Conservation (phyloP, 2,113 vertebrate species). For the Papio anubis region DNA sequence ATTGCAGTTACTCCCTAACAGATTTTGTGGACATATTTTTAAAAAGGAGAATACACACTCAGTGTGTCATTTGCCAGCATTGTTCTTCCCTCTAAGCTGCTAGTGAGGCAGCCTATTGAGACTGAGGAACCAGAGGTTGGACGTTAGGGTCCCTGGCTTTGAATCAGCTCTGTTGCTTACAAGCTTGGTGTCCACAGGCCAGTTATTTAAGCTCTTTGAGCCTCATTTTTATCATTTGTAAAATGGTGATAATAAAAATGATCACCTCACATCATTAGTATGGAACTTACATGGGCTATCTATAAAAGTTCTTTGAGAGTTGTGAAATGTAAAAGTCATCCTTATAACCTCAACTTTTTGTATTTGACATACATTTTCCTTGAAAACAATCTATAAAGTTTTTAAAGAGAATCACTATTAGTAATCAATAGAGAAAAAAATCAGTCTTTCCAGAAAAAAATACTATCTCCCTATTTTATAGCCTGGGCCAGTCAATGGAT, state of each 20-base stretch:
- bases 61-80: not conserved
- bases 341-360: not conserved
- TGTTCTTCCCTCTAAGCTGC: fast-evolving
- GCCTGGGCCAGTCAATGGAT: not conserved
- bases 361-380: not conserved
- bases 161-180: not conserved
- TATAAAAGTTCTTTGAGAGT: not conserved
- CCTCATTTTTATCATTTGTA: not conserved
- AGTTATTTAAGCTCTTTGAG: not conserved
- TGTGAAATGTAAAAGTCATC: not conserved
- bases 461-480: not conserved
- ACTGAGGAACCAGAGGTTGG: not conserved
- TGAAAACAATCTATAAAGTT: not conserved
- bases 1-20: not conserved
- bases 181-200: not conserved
- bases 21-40: not conserved
- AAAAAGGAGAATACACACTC: not conserved
- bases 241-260: conserved; percentile 43
- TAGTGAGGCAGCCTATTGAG: not conserved
- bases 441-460: not conserved
- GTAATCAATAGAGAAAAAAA: not conserved
- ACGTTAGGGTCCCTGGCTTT: not conserved
- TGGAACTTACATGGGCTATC: not conserved
- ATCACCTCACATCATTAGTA: not conserved
- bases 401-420: conserved; percentile 18